Percentiles rank a stretch among this genome's conserved stretches.
These are phyloP conservation scores for Caradrina clavipalpis DNA, from an alignment of 2,888 invertebrate species.

Conservation along the genomic window DNA sequence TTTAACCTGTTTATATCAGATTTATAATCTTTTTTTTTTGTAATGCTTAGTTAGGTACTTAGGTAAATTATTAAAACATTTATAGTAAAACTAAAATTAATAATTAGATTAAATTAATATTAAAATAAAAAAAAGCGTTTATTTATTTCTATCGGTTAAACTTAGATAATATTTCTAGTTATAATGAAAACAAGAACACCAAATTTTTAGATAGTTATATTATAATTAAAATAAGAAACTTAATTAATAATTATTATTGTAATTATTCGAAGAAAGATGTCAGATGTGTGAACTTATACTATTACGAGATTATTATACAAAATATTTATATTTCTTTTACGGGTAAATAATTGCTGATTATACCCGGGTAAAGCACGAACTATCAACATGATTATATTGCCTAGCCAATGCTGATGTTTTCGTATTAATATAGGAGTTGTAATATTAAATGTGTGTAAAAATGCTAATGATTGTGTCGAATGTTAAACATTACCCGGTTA, in stretches of 20 bases:
- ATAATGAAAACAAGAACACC: conserved; percentile 72
- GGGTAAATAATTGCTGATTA: conserved; percentile 18
- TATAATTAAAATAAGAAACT: conserved; percentile 45
- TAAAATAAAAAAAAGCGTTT: conserved; percentile 9
- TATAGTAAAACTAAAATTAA: background rate
- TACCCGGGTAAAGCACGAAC: conserved; percentile 39
- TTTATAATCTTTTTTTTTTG: background rate
- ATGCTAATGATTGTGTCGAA: conserved; percentile 25
- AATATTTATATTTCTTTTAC: conserved; percentile 27
- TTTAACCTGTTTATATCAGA: background rate
- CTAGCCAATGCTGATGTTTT: conserved; percentile 29
- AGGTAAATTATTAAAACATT: background rate
- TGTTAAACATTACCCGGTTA: conserved; percentile 27
- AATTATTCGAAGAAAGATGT: conserved; percentile 27
- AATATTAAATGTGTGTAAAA: conserved; percentile 27
- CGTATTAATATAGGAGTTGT: conserved; percentile 20
- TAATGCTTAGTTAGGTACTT: background rate
- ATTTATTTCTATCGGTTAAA: conserved; percentile 28
- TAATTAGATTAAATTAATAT: background rate
- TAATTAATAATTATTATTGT: conserved; percentile 14
- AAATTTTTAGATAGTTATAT: conserved; percentile 65
- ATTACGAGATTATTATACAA: conserved; percentile 41
- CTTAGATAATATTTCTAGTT: conserved; percentile 48
- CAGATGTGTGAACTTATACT: conserved; percentile 36
- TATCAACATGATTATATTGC: conserved; percentile 11